phyloP scores from a whole-genome alignment of 2,113 vertebrate species.

The Equus quagga region DNA sequence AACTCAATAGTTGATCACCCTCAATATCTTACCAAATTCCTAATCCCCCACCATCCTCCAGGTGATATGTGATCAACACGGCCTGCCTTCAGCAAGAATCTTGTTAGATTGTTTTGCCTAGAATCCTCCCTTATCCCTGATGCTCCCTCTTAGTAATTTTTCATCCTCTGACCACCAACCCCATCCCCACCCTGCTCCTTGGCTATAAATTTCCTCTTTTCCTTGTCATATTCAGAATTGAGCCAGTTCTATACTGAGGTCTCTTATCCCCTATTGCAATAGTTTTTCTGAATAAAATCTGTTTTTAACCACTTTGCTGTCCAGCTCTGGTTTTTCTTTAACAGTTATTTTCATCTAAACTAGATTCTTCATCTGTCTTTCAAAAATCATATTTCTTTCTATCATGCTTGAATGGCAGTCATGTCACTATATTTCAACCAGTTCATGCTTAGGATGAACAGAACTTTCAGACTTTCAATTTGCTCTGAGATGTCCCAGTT shows the following conservation, averaged over 20 bases:
- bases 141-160: background rate
- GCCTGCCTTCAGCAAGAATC: background rate
- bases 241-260: background rate
- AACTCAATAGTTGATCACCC: background rate
- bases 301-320: background rate
- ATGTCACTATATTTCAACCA: background rate
- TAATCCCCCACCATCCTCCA: background rate
- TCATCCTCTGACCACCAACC: background rate
- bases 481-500: background rate
- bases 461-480: constrained; percentile 1
- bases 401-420: background rate
- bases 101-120: background rate
- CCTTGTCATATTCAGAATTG: background rate
- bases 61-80: background rate
- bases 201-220: background rate
- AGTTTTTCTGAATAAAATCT: background rate
- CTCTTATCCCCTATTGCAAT: background rate
- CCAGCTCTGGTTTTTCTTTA: background rate
- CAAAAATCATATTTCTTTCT: background rate
- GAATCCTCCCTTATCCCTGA: background rate
- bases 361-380: background rate
- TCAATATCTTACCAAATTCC: background rate
- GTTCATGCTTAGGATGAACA: background rate
- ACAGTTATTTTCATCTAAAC: background rate
- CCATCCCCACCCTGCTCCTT: background rate